Evolutionary conservation across 2,797 vertebrate genomes (phyloP).

Genomic region (Gymnoscopelus microlampas): DNA sequence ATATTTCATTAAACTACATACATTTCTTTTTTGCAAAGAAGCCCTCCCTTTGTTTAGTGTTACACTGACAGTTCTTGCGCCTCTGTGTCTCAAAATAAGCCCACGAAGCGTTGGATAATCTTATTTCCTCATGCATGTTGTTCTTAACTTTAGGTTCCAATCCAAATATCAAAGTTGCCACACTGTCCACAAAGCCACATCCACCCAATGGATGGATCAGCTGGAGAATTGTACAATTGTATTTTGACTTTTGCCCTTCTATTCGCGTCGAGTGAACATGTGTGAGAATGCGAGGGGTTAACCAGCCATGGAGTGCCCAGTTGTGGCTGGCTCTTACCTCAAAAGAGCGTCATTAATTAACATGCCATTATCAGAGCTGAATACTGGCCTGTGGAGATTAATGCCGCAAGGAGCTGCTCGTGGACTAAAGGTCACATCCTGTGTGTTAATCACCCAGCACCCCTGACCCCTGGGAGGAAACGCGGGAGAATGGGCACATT

Average conservation of each 20-base stretch:
- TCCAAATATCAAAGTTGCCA: no score
- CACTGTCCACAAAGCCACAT: no score
- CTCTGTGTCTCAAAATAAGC: no score
- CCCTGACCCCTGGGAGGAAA: constrained; percentile 87
- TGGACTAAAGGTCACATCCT: constrained; percentile 88
- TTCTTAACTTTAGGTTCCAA: no score
- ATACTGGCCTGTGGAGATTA: constrained; percentile 79
- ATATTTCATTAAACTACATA: no score
- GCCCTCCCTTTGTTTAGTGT: no score
- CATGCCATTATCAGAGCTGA: constrained; percentile 78
- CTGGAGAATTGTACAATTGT: background rate
- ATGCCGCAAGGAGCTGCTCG: constrained; percentile 80
- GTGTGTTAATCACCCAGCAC: constrained; percentile 83
- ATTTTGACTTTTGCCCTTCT: background rate
- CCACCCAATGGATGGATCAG: no score
- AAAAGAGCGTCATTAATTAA: constrained; percentile 85
- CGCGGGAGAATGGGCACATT: constrained; percentile 85
- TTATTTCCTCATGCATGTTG: no score
- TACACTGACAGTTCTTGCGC: no score
- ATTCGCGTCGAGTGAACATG: no score
- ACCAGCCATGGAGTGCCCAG: constrained; percentile 43
- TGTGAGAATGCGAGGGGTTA: constrained; percentile 45
- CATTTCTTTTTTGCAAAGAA: no score
- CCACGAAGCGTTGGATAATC: no score
- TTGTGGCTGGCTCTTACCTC: constrained; percentile 40